These are phyloP conservation scores for Phorcus lineatus DNA, from an alignment of 2,888 invertebrate species.

Conservation along the genomic window DNA sequence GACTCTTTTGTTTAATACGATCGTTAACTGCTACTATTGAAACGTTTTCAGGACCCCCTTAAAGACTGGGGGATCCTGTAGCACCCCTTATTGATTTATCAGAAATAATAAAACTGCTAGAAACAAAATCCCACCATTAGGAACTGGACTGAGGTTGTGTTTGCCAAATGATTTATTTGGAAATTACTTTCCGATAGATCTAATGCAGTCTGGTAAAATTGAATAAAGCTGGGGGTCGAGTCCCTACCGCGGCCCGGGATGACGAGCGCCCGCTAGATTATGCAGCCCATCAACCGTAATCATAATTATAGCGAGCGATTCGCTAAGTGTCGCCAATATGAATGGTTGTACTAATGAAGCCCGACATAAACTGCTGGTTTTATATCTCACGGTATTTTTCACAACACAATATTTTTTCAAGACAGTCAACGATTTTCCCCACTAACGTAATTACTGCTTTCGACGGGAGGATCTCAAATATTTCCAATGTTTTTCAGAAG, in stretches of 20 bases:
- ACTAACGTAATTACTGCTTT: slow-evolving; percentile 38
- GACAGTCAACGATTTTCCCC: slow-evolving; percentile 35
- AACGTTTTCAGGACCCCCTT: neutral
- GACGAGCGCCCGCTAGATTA: neutral
- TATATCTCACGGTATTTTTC: slow-evolving; percentile 36
- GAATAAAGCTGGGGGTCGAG: slow-evolving; percentile 32
- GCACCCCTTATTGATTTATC: slow-evolving; percentile 13
- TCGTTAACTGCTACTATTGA: slow-evolving; percentile 24
- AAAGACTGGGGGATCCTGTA: neutral
- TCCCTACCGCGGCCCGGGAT: neutral
- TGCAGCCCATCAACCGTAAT: slow-evolving; percentile 32
- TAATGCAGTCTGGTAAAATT: slow-evolving; percentile 36
- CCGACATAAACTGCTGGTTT: slow-evolving; percentile 41
- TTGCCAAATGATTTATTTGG: slow-evolving; percentile 33
- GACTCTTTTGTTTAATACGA: slow-evolving; percentile 23
- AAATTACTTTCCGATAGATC: slow-evolving; percentile 32
- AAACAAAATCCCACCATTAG: slow-evolving; percentile 35
- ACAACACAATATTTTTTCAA: slow-evolving; percentile 38
- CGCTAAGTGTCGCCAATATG: slow-evolving; percentile 41
- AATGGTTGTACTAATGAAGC: slow-evolving; percentile 35
- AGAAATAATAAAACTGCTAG: slow-evolving; percentile 27
- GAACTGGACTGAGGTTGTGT: slow-evolving; percentile 32
- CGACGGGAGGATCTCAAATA: slow-evolving; percentile 38
- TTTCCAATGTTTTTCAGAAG: slow-evolving; percentile 41
- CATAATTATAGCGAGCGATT: slow-evolving; percentile 36